A percentile compares a stretch with the other conserved stretches of the same genome.
phyloP scores from a whole-genome alignment of 2,113 vertebrate species.

The Cheilinus undulatus region DNA sequence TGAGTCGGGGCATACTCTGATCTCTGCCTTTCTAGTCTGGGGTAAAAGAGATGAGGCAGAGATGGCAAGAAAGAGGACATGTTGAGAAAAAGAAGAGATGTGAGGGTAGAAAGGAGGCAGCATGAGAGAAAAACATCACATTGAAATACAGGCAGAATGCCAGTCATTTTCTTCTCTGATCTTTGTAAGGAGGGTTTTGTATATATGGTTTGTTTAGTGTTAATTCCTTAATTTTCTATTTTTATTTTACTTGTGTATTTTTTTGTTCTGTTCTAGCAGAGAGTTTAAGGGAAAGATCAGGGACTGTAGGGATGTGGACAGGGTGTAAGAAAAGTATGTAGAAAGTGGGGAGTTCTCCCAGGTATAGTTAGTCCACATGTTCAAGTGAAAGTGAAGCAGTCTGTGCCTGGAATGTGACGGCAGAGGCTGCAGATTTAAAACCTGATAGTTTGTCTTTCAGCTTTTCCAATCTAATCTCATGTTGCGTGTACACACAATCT shows the following conservation, averaged over 20 bases:
- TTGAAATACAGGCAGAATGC: neutral
- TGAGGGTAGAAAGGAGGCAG: neutral
- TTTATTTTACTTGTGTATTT: neutral
- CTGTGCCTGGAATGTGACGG: constrained; percentile 51
- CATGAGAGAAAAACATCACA: neutral
- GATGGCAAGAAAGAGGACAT: neutral
- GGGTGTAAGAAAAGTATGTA: constrained; percentile 15
- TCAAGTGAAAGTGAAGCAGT: constrained; percentile 33
- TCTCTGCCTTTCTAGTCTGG: constrained; percentile 25
- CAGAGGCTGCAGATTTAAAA: constrained; percentile 50
- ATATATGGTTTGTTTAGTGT: neutral
- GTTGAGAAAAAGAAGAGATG: neutral
- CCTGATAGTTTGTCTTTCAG: constrained; percentile 57
- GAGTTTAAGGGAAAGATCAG: constrained; percentile 9
- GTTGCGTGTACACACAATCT: constrained; percentile 10
- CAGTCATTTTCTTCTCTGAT: neutral
- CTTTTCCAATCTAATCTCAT: constrained; percentile 24
- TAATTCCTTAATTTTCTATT: neutral
- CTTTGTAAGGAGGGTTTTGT: too few species aligned
- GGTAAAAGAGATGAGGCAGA: constrained; percentile 3
- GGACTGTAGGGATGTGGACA: neutral
- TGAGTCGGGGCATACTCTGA: constrained; percentile 33
- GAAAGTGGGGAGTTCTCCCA: neutral
- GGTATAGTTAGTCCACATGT: constrained; percentile 14
- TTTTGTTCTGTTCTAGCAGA: constrained; percentile 3